phyloP scores from a whole-genome alignment of 1,140 invertebrate genomes.

The Temnothorax longispinosus region DNA sequence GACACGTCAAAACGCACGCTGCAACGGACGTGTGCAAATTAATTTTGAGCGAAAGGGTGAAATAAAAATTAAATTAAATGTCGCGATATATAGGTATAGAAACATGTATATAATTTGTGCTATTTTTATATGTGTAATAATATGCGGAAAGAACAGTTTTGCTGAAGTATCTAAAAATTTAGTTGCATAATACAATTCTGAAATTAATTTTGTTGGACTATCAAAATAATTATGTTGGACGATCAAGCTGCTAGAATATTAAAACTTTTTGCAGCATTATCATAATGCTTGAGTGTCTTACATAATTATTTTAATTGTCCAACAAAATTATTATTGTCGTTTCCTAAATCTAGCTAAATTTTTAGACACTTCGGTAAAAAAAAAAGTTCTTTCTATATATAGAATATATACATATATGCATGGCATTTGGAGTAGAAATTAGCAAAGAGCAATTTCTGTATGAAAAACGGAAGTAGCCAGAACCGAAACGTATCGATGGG shows the following conservation, averaged over 20 bases:
- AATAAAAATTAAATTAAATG: slow-evolving; percentile 20
- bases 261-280: too few relatives aligned
- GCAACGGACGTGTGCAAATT: slow-evolving; percentile 14
- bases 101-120: background rate
- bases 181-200: too few relatives aligned
- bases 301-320: too few relatives aligned
- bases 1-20: background rate
- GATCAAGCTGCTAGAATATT: too few relatives aligned
- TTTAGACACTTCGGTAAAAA: too few relatives aligned
- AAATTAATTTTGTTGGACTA: too few relatives aligned
- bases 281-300: too few relatives aligned
- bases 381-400: background rate
- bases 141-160: too few relatives aligned
- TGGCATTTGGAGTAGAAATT: background rate
- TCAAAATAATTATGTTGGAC: too few relatives aligned
- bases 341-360: too few relatives aligned
- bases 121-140: background rate
- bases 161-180: too few relatives aligned
- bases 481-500: background rate
- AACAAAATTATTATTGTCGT: too few relatives aligned
- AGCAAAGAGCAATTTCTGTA: background rate
- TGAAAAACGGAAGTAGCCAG: background rate
- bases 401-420: background rate
- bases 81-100: background rate
- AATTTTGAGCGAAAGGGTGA: slow-evolving; percentile 7